Base-by-base conservation (phyloP, 2,888 invertebrate species). In the Patella depressa region DNA sequence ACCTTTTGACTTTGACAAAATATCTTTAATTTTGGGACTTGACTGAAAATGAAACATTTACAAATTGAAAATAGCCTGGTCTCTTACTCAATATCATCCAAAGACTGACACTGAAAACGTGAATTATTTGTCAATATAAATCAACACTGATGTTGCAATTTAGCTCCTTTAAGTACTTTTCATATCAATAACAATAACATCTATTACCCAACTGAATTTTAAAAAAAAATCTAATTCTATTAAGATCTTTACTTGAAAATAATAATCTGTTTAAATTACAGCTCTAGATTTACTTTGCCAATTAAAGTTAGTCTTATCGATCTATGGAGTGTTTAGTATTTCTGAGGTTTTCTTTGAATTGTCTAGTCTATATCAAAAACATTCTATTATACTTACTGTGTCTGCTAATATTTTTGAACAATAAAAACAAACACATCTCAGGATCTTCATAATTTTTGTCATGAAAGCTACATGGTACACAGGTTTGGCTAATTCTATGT, bases 391-490 rank as follows among this genome's bases (percentile, higher is more conserved):
- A 94, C 96, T 96, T 93, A 96, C 96, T 69, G 97, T 96, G 88
- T 96, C 98, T 79, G 99, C 97, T 83, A 99, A 94, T 87, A 99
- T 93, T 92, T 98, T 98, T 72, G 99, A 99, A 92, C 99, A 99
- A 91, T 97, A 99, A 92, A 98, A 99, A 91, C 99, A 99, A 34
- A 99, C 98, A 92, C 99, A 99, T 92, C 99, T 94, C n/a, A 99
- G 93, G 80, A 98, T 95, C 93, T 99, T 99, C 83, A 99, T 97
- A 0, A 96, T 96, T 93, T 99, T 99, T 57, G 97, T 97, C 75
- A 99, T 94, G 89, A 99, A 99, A 59, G 98, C 99, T 90, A 98
- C 96, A 91, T 99, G 99, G 92, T 97, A 99, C 0, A 99, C 99
- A 29, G 99, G 99, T 92, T 99, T 99, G 0, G 98, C 96, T 84